Percentiles rank a stretch among this genome's conserved stretches.
Conservation (phyloP, 2,797 vertebrate genomes). For the Acanthis flammea region DNA sequence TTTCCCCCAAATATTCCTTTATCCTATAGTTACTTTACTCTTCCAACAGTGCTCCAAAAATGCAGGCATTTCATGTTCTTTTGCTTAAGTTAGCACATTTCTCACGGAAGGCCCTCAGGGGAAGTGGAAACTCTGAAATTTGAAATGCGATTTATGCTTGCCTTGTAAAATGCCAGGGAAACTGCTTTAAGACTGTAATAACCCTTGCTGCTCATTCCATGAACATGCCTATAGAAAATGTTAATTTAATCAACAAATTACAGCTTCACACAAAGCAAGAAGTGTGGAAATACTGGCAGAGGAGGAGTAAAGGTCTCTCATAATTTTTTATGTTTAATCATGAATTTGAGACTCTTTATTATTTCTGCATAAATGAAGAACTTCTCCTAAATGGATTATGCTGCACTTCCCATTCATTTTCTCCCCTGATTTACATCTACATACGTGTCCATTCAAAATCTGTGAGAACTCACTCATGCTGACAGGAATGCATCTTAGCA, state of each 20-base stretch:
- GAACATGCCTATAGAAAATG: slow-evolving; percentile 52
- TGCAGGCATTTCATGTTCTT: slow-evolving; percentile 22
- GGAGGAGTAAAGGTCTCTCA: not conserved
- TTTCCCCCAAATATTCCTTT: not conserved
- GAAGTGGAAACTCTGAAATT: slow-evolving; percentile 44
- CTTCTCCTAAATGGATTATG: slow-evolving; percentile 34
- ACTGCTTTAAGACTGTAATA: slow-evolving; percentile 54
- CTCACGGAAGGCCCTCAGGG: slow-evolving; percentile 40
- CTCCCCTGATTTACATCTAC: slow-evolving; percentile 29
- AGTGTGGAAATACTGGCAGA: slow-evolving; percentile 14
- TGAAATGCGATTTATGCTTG: slow-evolving; percentile 42
- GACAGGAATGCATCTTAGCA: slow-evolving; percentile 48
- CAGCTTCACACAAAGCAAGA: slow-evolving; percentile 39
- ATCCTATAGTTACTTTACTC: not conserved
- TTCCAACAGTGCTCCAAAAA: not conserved
- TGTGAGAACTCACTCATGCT: slow-evolving; percentile 33
- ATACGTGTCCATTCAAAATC: slow-evolving; percentile 42
- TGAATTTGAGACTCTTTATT: slow-evolving; percentile 27
- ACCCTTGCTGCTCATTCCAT: slow-evolving; percentile 42
- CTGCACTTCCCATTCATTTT: slow-evolving; percentile 25
- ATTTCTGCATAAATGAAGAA: slow-evolving; percentile 43
- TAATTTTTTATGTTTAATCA: slow-evolving; percentile 43
- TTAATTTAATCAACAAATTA: slow-evolving; percentile 67
- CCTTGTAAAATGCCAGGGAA: slow-evolving; percentile 58
- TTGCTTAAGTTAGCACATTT: slow-evolving; percentile 57